phyloP scores from a whole-genome alignment of 2,797 vertebrate species.

The Coreius guichenoti region DNA sequence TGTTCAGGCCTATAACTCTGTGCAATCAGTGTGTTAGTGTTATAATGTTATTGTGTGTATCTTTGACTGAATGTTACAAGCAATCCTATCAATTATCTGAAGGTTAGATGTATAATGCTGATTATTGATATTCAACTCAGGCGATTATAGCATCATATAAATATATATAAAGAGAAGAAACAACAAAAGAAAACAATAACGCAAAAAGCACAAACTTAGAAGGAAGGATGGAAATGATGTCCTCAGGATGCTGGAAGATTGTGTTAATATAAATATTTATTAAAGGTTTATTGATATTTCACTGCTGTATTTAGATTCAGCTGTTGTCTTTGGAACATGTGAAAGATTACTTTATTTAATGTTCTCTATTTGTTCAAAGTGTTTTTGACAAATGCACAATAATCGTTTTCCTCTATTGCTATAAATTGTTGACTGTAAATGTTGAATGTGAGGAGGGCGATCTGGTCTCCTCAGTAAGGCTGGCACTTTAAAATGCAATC shows the following conservation, averaged over 20 bases:
- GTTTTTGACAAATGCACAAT: constrained; percentile 39
- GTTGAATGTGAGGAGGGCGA: constrained; percentile 58
- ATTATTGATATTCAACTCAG: constrained; percentile 45
- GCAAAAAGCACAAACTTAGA: constrained; percentile 49
- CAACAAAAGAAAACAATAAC: constrained; percentile 8
- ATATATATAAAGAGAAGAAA: constrained; percentile 32
- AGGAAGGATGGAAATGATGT: neutral
- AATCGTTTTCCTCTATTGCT: constrained; percentile 36
- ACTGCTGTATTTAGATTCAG: constrained; percentile 46
- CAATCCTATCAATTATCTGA: constrained; percentile 57
- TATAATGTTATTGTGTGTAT: constrained; percentile 62
- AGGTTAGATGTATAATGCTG: constrained; percentile 24
- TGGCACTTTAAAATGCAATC: constrained; percentile 79
- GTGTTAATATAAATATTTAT: constrained; percentile 43
- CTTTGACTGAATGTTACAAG: constrained; percentile 76
- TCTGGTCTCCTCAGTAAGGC: constrained; percentile 61
- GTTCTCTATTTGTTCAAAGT: constrained; percentile 67
- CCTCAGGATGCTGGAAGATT: constrained; percentile 41
- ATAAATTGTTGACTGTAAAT: constrained; percentile 61
- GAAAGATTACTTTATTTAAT: constrained; percentile 72
- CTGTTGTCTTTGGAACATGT: constrained; percentile 36
- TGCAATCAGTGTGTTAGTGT: constrained; percentile 72
- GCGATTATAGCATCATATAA: constrained; percentile 44
- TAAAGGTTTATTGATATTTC: constrained; percentile 26
- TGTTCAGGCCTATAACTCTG: constrained; percentile 64